Base-by-base conservation (phyloP, 2,797 vertebrate genomes). In the Tadarida brasiliensis region DNA sequence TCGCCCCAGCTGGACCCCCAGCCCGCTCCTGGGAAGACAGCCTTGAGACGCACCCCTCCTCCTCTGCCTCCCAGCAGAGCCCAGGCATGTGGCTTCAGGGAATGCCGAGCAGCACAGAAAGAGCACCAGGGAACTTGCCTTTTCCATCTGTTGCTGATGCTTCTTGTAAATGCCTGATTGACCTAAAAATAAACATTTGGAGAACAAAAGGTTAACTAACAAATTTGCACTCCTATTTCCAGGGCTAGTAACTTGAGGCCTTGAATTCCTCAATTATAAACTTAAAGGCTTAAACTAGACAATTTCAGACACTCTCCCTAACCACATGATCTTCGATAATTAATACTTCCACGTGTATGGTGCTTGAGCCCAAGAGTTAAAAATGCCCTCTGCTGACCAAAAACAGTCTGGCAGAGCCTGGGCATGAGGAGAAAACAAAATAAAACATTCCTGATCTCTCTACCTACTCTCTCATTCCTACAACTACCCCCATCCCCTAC, bases 101-200 rank as follows among this genome's bases (percentile, higher is more conserved):
- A 56, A 59, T 47, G 54, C 59, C 11, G 20, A n/a, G 61, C n/a
- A 61, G 15, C 78, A 14, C 19, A 35, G 8, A 44, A 59, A 33
- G 9, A 35, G 35, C n/a, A 12, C 65, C 1, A 47, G 89, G 82
- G 26, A 92, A 97, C 98, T 98, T 98, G 98, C 99, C 99, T 99
- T 99, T 99, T 57, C 99, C 99, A 96, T 99, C 99, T 92, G 99
- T 99, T n/a, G 99, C 99, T 67, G 99, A 99, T 3, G 99, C 99
- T 97, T 99, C 99, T 96, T 99, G 99, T 96, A 99, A 98, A 97
- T 99, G 99, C 96, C 99, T 98, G 97, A 99, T 99, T 81, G 99
- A 99, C 99, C 99, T 99, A 95, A 86, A 97, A 96, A 96, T 11
- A 95, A 93, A 89, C 47, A 57, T 57, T 22, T 14, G 28, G 51